phyloP scores from a whole-genome alignment of 30 jellyfish, hydroid and myxozoan genomes.

The Pelagia noctiluca region DNA sequence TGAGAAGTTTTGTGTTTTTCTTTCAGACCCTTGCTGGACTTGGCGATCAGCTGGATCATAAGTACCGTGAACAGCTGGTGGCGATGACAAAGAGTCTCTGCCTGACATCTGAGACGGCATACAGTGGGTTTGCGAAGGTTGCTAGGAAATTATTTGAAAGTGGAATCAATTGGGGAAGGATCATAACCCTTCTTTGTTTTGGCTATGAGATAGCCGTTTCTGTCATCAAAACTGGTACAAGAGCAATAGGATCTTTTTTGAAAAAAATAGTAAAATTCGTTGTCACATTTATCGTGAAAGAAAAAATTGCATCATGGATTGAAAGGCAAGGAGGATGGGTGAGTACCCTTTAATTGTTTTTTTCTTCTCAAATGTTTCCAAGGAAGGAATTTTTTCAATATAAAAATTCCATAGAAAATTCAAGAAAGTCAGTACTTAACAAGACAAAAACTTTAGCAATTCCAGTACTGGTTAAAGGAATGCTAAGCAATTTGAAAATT shows the following conservation, averaged over 20 bases:
- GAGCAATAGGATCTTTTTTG: conserved; percentile 69
- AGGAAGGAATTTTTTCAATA: background rate
- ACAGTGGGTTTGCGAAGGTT: conserved; percentile 76
- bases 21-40: conserved; percentile 60
- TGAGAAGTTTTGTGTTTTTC: background rate
- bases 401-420: background rate
- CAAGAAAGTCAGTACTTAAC: too few relatives aligned
- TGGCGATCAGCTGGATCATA: conserved; percentile 69
- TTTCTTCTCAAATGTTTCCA: background rate
- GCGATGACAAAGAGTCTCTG: conserved; percentile 68
- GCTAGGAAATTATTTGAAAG: conserved; percentile 74
- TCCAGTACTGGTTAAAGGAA: background rate
- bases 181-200: conserved; percentile 82
- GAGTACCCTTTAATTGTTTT: background rate
- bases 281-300: conserved; percentile 76
- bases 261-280: conserved; percentile 69
- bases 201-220: conserved; percentile 95
- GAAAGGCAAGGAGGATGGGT: conserved; percentile 96
- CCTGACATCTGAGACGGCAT: conserved; percentile 86
- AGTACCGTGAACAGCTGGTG: conserved; percentile 59
- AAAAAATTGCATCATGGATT: conserved; percentile 87
- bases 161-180: conserved; percentile 97
- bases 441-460: background rate
- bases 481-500: background rate
- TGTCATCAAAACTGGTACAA: conserved; percentile 64